phyloP scores from a whole-genome alignment of 2,797 vertebrate species.

The Sparidentex hasta region DNA sequence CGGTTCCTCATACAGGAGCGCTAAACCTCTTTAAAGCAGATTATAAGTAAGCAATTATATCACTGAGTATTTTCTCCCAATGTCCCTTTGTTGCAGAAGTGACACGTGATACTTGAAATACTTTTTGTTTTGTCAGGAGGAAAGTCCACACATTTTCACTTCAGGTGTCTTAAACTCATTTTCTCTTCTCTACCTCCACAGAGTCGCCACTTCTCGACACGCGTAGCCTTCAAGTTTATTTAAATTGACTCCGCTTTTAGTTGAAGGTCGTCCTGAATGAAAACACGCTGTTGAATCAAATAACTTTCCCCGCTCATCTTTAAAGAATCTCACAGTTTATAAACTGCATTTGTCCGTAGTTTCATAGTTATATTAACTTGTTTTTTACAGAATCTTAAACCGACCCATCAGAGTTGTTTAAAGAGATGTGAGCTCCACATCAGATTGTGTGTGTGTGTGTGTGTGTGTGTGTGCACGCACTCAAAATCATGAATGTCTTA shows the following conservation, averaged over 20 bases:
- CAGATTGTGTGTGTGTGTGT: slow-evolving; percentile 4
- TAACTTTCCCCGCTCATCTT: not conserved
- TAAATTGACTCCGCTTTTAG: slow-evolving; percentile 12
- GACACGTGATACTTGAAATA: slow-evolving; percentile 75
- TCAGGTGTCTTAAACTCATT: slow-evolving; percentile 65
- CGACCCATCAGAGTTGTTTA: not conserved
- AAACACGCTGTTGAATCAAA: slow-evolving; percentile 37
- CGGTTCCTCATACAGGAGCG: slow-evolving; percentile 33
- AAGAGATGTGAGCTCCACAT: slow-evolving; percentile 6
- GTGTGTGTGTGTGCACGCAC: not conserved
- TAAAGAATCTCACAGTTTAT: slow-evolving; percentile 10
- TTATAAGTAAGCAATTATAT: slow-evolving; percentile 53
- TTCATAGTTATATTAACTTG: slow-evolving; percentile 37
- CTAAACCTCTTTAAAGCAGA: slow-evolving; percentile 57
- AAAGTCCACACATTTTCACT: slow-evolving; percentile 55
- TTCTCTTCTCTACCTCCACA: slow-evolving; percentile 66
- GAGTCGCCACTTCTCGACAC: slow-evolving; percentile 10
- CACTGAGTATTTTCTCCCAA: slow-evolving; percentile 42
- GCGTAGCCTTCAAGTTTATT: slow-evolving; percentile 35
- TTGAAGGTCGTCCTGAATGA: slow-evolving; percentile 10
- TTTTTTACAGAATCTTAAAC: slow-evolving; percentile 26
- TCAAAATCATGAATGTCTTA: slow-evolving; percentile 31
- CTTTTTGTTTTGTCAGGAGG: slow-evolving; percentile 23
- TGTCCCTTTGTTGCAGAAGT: slow-evolving; percentile 49
- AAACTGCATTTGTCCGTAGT: slow-evolving; percentile 20